Percentiles rank a stretch among this genome's conserved stretches.
Evolutionary conservation across 2,113 vertebrate species (phyloP).

Genomic region (Conger conger): DNA sequence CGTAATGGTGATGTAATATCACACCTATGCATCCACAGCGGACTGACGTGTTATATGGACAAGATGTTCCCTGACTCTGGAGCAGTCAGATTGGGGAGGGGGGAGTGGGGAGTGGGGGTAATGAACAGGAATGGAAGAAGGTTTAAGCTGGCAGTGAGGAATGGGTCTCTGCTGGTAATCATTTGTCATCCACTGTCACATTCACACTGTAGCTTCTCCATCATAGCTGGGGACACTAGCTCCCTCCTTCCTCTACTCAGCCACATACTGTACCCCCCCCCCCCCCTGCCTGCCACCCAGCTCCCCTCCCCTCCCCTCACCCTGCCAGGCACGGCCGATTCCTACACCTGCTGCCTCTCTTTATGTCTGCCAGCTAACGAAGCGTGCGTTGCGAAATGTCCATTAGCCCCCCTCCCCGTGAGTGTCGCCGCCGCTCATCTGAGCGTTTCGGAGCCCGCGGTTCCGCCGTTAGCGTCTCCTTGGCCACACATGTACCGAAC

Average conservation of each 20-base stretch:
- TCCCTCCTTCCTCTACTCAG: neutral
- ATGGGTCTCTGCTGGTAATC: neutral
- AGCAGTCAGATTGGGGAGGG: neutral
- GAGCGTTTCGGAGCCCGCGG: neutral
- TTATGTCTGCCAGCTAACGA: neutral
- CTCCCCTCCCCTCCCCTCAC: neutral
- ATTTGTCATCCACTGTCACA: conserved; percentile 1
- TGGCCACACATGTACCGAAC: neutral
- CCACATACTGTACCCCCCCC: neutral
- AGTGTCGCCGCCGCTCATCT: neutral
- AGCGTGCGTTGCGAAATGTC: too few species aligned
- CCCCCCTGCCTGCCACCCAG: neutral
- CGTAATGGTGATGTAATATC: neutral
- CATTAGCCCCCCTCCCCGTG: neutral
- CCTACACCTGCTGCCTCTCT: neutral
- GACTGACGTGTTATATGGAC: neutral
- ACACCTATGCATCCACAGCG: neutral
- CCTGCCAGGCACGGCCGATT: neutral
- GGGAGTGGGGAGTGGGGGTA: neutral
- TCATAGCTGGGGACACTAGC: neutral
- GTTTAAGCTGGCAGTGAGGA: neutral
- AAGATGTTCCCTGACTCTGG: neutral
- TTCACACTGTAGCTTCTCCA: neutral
- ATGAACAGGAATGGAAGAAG: neutral
- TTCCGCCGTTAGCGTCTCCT: neutral